Conservation (phyloP, 2,797 vertebrate genomes). For the Falco berigora region DNA sequence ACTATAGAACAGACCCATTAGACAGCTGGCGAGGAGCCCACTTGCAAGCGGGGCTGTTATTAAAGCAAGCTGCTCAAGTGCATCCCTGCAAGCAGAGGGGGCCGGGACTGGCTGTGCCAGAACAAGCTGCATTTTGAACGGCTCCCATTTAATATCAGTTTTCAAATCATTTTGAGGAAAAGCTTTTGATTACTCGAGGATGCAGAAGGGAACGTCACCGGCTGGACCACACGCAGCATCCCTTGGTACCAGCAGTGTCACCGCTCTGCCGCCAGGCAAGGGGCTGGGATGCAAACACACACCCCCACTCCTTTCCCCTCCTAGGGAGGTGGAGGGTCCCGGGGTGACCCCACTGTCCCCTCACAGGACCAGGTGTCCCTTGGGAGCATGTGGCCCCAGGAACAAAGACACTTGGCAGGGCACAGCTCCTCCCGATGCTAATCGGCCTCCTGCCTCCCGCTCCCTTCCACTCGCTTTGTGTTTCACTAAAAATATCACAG, state of each 20-base stretch:
- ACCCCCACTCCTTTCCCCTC: neutral
- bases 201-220: neutral
- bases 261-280: fast-evolving
- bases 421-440: constrained; percentile 12
- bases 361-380: neutral
- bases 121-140: neutral
- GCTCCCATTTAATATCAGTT: neutral
- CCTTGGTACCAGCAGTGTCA: neutral
- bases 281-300: neutral
- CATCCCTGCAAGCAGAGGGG: neutral
- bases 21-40: neutral
- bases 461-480: constrained; percentile 60
- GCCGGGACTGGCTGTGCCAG: neutral
- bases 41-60: neutral
- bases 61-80: neutral
- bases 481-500: constrained; percentile 69
- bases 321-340: neutral
- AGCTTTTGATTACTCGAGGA: neutral
- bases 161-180: neutral
- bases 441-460: constrained; percentile 33
- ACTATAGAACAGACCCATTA: neutral
- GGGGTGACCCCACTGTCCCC: neutral
- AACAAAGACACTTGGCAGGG: constrained; percentile 34
- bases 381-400: neutral
- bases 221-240: neutral